Evolutionary conservation across 1,140 invertebrate genomes (phyloP), one percentile per base, ranked within the genome.

Genomic region (Tigriopus japonicus): DNA sequence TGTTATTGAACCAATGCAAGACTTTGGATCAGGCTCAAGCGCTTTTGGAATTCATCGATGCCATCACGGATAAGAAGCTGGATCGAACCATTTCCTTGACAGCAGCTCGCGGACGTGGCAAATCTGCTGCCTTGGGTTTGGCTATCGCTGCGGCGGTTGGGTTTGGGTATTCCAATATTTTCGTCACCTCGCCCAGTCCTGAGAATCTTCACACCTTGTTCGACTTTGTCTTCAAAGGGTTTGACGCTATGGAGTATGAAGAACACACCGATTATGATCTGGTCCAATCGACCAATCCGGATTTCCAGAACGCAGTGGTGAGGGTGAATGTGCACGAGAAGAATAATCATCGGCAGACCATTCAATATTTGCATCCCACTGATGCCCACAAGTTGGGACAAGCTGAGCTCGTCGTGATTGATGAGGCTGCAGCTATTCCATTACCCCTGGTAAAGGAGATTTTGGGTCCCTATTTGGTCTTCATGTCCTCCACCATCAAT

Each of bases 371-470:
- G 17, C 42, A 42, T 42, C 52, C 41, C 24, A 12, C 81, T 41
- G 93, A 98, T 72, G 80, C 82, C n/a, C 79, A 81, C 51, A 83
- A 89, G 64, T 74, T 98, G 24, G 83, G 85, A 15, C 90, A 94
- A 69, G 91, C 92, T 14, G 94, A 99, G 73, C 72, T 99, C 13
- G 75, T 98, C 28, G 81, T 98, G 19, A 96, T 99, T 65, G 96
- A 99, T 71, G 96, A 99, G 76, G 96, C 96, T 10, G 96, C 95
- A 2, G 96, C 95, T 17, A 98, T 99, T 65, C 96, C 96, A 0
- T 73, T 98, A 52, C 86, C 90, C 0, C 79, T 90, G 65, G 93
- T 99, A 0, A 90, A 90, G 67, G 79, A 82, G 43, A 83, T 96
- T 69, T 76, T 91, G 56, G 90, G 90, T 0, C 88, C 92, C 0